Base-by-base conservation (phyloP, 1,140 invertebrate species). In the Megalonaias nervosa region DNA sequence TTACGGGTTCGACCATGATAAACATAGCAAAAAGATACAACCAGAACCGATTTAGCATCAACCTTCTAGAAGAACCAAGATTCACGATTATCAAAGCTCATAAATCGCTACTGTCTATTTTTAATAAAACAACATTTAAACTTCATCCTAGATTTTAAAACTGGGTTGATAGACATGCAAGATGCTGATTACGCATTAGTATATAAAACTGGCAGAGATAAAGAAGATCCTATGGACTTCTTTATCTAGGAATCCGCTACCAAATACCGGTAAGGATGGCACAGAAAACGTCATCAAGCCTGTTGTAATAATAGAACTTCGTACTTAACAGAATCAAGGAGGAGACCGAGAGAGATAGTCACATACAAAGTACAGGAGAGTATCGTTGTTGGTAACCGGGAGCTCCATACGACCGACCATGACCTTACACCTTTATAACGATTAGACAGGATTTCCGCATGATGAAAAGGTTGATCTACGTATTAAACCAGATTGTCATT, bases 1-100 rank as follows among this genome's bases (percentile, higher is more conserved):
- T 87, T 82, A 88, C 83, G 11, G 89, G 88, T 71, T 88, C 88
- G 82, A 87, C 83, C 17, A 80, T 91, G 38, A 86, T 88, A 12
- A 81, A 85, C 21, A 71, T 84, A n/a, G 86, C 91, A 82, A 81
- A 75, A 59, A 66, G 86, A 66, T 91, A 91, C 76, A 91, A 83
- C 12, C 88, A 91, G 75, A 90, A 31, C 55, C 1, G 75, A 59
- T 77, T 80, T n/a, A n/a, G 65, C 19, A 73, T 74, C 38, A 72
- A 77, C 56, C 77, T 80, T 23, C 80, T 86, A 62, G 78, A 71
- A 68, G 72, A 80, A 67, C 75, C 77, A 31, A 82, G 75, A 74
- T 80, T 81, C 75, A 80, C 56, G 21, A 82, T 81, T 56, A 75
- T 82, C 19, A 77, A 73, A 71, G 66, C 71, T 71, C 71, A 78